A percentile compares a stretch with the other conserved stretches of the same genome.
These are phyloP conservation scores for Cetoscarus ocellatus DNA, from an alignment of 2,797 vertebrate species.

Conservation along the genomic window DNA sequence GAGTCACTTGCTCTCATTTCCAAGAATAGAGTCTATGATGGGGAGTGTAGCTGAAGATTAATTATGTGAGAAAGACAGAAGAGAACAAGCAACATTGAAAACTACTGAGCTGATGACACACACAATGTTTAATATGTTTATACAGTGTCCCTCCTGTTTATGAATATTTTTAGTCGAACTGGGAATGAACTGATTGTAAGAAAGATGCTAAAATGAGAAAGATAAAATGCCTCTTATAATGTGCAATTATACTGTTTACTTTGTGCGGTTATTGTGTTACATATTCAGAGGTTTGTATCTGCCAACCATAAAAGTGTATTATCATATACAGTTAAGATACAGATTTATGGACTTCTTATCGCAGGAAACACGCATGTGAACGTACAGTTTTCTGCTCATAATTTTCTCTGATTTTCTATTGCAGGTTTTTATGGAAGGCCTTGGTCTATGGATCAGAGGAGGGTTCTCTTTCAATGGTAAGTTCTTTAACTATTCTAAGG, in stretches of 20 bases:
- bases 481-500: conserved; percentile 47
- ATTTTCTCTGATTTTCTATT: neutral
- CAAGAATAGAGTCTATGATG: conserved; percentile 70
- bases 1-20: conserved; percentile 65
- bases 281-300: neutral
- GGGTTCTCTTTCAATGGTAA: conserved; percentile 90
- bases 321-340: neutral
- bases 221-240: too few species aligned
- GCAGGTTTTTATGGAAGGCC: conserved; percentile 91
- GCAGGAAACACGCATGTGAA: neutral
- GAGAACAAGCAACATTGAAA: too few species aligned
- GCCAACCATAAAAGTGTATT: neutral
- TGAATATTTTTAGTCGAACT: too few species aligned
- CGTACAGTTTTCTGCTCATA: neutral
- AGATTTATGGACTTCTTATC: neutral
- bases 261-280: too few species aligned
- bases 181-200: too few species aligned
- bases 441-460: conserved; percentile 92
- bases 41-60: conserved; percentile 57
- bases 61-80: conserved; percentile 25
- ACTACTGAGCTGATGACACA: too few species aligned
- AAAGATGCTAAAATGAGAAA: too few species aligned
- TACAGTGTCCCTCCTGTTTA: too few species aligned
- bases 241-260: neutral
- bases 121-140: neutral